Evolutionary conservation across 2,113 vertebrate genomes (phyloP).

Genomic region (Gobius niger): DNA sequence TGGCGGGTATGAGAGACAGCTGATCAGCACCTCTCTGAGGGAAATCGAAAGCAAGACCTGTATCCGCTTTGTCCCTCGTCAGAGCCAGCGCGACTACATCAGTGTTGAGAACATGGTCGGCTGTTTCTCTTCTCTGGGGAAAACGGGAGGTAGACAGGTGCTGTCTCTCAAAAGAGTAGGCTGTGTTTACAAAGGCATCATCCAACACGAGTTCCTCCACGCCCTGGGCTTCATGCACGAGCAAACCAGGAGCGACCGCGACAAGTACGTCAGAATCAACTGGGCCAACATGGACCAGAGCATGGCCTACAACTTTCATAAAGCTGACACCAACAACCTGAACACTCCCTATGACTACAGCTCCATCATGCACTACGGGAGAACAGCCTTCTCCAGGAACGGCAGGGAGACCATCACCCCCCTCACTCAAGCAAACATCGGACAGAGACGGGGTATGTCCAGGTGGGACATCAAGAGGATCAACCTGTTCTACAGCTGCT

Average conservation of each 20-base stretch:
- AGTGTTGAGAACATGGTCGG: conserved; percentile 7
- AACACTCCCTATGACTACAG: conserved; percentile 44
- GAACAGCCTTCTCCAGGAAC: conserved; percentile 36
- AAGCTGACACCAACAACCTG: conserved; percentile 25
- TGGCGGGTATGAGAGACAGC: not conserved
- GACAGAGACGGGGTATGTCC: conserved; percentile 35
- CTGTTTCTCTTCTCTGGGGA: conserved; percentile 22
- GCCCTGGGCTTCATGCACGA: conserved; percentile 46
- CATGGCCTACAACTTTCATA: conserved; percentile 40
- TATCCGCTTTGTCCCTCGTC: conserved; percentile 28
- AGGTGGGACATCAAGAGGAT: conserved; percentile 39
- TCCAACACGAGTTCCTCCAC: conserved; percentile 34
- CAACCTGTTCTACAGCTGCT: conserved; percentile 25
- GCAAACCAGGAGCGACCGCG: conserved; percentile 38
- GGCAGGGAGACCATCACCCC: conserved; percentile 27
- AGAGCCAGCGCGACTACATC: conserved; percentile 24
- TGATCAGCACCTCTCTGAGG: not conserved
- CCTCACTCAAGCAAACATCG: conserved; percentile 25
- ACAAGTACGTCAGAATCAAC: conserved; percentile 36
- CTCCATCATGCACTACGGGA: conserved; percentile 49
- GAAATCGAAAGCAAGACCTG: not conserved
- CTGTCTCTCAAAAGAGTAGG: conserved; percentile 31
- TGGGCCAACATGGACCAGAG: conserved; percentile 29
- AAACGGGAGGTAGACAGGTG: conserved; percentile 18
- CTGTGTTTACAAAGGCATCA: conserved; percentile 26